These are phyloP conservation scores for Agrochola litura DNA, from an alignment of 2,888 invertebrate genomes.

Conservation along the genomic window DNA sequence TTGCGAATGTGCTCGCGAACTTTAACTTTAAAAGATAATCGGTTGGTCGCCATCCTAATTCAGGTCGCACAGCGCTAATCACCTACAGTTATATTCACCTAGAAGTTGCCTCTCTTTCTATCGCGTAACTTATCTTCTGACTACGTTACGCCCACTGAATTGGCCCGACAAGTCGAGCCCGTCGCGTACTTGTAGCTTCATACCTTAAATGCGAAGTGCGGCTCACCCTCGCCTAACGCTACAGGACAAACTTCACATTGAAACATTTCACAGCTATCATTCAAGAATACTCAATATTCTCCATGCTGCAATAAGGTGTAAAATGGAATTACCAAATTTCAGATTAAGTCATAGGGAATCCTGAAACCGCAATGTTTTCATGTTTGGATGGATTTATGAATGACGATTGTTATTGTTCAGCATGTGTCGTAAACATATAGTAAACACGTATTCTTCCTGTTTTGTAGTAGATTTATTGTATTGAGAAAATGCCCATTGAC, in stretches of 20 bases:
- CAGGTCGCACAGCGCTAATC: no score
- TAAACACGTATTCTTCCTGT: slow-evolving; percentile 39
- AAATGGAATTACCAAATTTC: background rate
- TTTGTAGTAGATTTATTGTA: slow-evolving; percentile 13
- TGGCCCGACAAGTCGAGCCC: no score
- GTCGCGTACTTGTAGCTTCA: no score
- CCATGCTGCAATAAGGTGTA: rapidly evolving
- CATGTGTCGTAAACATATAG: slow-evolving; percentile 25
- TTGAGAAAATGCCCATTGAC: background rate
- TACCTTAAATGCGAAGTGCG: no score
- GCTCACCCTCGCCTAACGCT: no score
- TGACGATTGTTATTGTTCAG: slow-evolving; percentile 37
- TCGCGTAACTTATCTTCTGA: no score
- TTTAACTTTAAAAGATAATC: no score
- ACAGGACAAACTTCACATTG: background rate
- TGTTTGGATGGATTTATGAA: slow-evolving; percentile 36
- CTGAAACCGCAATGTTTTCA: slow-evolving; percentile 35
- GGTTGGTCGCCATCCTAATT: no score
- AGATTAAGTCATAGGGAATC: slow-evolving; percentile 29
- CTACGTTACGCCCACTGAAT: no score
- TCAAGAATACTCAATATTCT: background rate
- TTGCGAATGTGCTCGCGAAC: no score
- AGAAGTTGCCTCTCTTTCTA: no score
- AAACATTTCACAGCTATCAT: background rate
- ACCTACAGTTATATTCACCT: no score